Percentiles rank a stretch among this genome's conserved stretches.
Evolutionary conservation across 2,888 invertebrate species (phyloP).

Genomic region (Cataglyphis altisquamis): DNA sequence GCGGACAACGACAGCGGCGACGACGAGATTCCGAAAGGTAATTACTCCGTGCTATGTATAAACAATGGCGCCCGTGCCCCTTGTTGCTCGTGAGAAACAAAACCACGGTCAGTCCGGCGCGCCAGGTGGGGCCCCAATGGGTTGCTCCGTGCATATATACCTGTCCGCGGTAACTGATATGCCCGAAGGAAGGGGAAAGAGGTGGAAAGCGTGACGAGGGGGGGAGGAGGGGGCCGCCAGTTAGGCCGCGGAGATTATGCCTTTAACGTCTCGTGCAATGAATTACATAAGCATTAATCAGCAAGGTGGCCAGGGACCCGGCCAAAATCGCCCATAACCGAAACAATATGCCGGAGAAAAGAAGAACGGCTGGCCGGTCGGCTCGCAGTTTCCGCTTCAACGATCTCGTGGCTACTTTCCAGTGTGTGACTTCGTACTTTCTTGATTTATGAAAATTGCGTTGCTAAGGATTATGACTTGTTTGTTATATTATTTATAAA

Average conservation of each 20-base stretch:
- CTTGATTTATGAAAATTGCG: conserved; percentile 32
- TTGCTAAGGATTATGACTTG: background rate
- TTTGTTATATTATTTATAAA: background rate
- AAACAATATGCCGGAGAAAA: conserved; percentile 51
- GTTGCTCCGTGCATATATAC: conserved; percentile 65
- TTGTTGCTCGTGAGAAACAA: conserved; percentile 84
- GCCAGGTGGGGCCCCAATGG: conserved; percentile 50
- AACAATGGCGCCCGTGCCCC: conserved; percentile 82
- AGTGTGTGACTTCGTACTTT: conserved; percentile 43
- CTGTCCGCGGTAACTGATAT: conserved; percentile 80
- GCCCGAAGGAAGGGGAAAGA: conserved; percentile 42
- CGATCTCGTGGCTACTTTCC: conserved; percentile 43
- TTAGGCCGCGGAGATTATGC: conserved; percentile 80
- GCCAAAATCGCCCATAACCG: conserved; percentile 58
- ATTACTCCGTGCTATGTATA: conserved; percentile 84
- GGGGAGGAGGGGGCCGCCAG: conserved; percentile 58
- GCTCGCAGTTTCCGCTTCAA: conserved; percentile 30
- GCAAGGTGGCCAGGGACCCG: conserved; percentile 75
- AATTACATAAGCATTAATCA: conserved; percentile 85
- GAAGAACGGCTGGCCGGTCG: conserved; percentile 13
- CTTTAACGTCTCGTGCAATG: conserved; percentile 83
- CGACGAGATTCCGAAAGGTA: conserved; percentile 80
- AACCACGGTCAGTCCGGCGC: conserved; percentile 77
- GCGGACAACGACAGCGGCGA: conserved; percentile 44
- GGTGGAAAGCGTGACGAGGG: conserved; percentile 21